A percentile compares a stretch with the other conserved stretches of the same genome.
These are phyloP conservation scores for Archips xylosteana DNA, from an alignment of 2,888 invertebrate species.

Conservation along the genomic window DNA sequence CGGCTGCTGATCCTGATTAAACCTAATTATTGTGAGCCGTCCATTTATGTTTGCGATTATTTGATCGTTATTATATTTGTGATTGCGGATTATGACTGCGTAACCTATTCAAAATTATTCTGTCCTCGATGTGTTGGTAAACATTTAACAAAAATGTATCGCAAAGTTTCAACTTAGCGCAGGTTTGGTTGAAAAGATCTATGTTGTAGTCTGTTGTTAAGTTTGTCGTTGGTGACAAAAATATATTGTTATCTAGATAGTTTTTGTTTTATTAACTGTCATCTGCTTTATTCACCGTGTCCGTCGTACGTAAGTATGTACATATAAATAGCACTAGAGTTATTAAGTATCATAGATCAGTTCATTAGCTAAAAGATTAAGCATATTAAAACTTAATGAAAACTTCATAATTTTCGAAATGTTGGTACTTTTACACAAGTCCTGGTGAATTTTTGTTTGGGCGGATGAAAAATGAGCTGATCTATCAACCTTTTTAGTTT, in stretches of 20 bases:
- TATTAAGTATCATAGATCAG: no score
- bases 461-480: no score
- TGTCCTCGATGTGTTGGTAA: slow-evolving; percentile 64
- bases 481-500: no score
- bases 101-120: slow-evolving; percentile 53
- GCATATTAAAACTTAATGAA: no score
- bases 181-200: slow-evolving; percentile 78
- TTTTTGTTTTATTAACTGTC: slow-evolving; percentile 59
- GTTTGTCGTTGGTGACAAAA: slow-evolving; percentile 85
- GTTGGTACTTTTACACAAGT: no score
- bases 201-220: slow-evolving; percentile 85
- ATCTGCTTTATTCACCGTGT: neutral
- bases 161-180: slow-evolving; percentile 65
- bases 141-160: slow-evolving; percentile 56
- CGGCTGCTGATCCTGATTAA: slow-evolving; percentile 47
- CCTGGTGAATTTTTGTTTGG: no score
- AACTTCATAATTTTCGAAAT: no score
- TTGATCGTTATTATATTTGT: slow-evolving; percentile 47
- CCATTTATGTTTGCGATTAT: slow-evolving; percentile 72
- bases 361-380: no score
- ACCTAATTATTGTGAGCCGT: slow-evolving; percentile 69
- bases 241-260: slow-evolving; percentile 85
- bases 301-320: neutral
- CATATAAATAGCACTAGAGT: no score
- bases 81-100: slow-evolving; percentile 43